Evolutionary conservation across 2,797 vertebrate species (phyloP).

Genomic region (Scomberomorus guttatus): DNA sequence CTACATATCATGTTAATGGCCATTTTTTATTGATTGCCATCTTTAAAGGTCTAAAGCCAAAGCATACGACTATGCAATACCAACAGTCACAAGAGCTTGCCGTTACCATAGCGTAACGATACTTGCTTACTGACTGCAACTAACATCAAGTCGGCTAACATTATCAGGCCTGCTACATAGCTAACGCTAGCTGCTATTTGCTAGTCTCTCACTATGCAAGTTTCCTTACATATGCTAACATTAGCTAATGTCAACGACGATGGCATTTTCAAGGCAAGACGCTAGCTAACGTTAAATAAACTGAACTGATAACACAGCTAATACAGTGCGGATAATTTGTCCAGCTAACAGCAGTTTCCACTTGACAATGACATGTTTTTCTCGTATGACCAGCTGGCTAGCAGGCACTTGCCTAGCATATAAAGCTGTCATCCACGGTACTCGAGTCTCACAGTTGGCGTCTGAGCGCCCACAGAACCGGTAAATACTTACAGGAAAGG

Average conservation of each 20-base stretch:
- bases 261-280: slow-evolving; percentile 11
- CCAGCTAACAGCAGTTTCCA: slow-evolving; percentile 25
- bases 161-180: slow-evolving; percentile 61
- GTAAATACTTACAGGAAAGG: slow-evolving; percentile 92
- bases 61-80: background rate
- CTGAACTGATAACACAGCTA: background rate
- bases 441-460: slow-evolving; percentile 61
- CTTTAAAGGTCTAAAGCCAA: background rate
- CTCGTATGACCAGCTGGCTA: slow-evolving; percentile 49
- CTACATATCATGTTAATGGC: background rate
- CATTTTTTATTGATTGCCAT: background rate
- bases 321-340: background rate
- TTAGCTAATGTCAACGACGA: slow-evolving; percentile 38
- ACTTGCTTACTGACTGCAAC: slow-evolving; percentile 48
- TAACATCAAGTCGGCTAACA: slow-evolving; percentile 57
- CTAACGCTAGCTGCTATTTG: slow-evolving; percentile 54
- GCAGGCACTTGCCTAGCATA: slow-evolving; percentile 60
- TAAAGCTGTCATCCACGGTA: slow-evolving; percentile 65
- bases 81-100: background rate
- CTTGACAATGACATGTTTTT: slow-evolving; percentile 49
- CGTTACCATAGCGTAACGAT: slow-evolving; percentile 19
- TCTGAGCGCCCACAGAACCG: slow-evolving; percentile 44
- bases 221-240: slow-evolving; percentile 53
- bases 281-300: slow-evolving; percentile 9
- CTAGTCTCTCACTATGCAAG: slow-evolving; percentile 28